Evolutionary conservation across 2,113 vertebrate species (phyloP).

Genomic region (Phodopus roborovskii): DNA sequence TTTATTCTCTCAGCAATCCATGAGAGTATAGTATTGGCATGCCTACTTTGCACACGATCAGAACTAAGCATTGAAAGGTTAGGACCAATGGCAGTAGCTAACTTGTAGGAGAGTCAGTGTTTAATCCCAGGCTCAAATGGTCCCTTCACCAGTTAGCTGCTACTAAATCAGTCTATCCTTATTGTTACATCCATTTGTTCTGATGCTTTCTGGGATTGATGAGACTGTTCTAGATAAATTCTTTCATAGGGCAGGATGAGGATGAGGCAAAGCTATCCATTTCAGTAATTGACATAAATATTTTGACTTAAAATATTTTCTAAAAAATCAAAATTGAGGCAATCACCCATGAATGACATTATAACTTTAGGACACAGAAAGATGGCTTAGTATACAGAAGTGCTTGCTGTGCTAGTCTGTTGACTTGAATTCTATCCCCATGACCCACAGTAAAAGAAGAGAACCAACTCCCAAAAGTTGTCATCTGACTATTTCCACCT

Average conservation of each 20-base stretch:
- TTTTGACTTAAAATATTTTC: not conserved
- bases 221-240: not conserved
- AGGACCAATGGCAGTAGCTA: not conserved
- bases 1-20: not conserved
- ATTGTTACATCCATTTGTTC: not conserved
- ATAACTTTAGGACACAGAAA: not conserved
- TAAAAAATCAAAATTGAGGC: not conserved
- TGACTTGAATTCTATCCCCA: not conserved
- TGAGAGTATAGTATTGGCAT: not conserved
- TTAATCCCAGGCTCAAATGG: not conserved
- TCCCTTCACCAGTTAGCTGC: not conserved
- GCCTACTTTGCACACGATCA: not conserved
- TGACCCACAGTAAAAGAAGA: not conserved
- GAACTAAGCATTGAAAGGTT: not conserved
- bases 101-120: not conserved
- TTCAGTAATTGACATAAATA: constrained; percentile 1
- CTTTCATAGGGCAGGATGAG: not conserved
- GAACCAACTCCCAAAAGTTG: not conserved
- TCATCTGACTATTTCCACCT: not conserved
- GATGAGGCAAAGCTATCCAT: not conserved
- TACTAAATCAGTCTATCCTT: not conserved
- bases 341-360: not conserved
- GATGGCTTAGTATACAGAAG: not conserved
- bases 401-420: not conserved
- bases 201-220: not conserved